phyloP scores from a whole-genome alignment of 2,888 invertebrate genomes.

The Pycnomerus fuliginosus region DNA sequence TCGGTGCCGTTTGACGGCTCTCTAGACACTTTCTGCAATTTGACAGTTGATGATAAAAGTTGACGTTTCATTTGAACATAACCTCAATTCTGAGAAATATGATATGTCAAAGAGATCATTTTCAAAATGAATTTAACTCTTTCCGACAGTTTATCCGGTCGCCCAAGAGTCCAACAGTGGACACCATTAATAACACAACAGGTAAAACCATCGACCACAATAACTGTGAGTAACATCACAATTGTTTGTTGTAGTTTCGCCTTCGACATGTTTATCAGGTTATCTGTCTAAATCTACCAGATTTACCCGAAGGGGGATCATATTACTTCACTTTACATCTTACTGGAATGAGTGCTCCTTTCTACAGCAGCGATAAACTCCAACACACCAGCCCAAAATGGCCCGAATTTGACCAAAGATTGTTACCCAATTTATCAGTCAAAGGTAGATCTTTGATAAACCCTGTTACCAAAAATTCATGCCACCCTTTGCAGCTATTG shows the following conservation, averaged over 20 bases:
- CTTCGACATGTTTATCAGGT: slow-evolving; percentile 78
- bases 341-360: slow-evolving; percentile 78
- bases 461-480: not conserved
- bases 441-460: slow-evolving; percentile 31
- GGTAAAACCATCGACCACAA: slow-evolving; percentile 50
- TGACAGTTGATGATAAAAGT: slow-evolving; percentile 2
- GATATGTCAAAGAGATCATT: slow-evolving; percentile 18
- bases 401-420: slow-evolving; percentile 74
- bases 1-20: too few relatives aligned
- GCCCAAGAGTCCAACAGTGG: slow-evolving; percentile 76
- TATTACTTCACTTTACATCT: slow-evolving; percentile 80
- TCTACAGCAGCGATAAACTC: slow-evolving; percentile 79
- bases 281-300: slow-evolving; percentile 61
- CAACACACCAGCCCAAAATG: slow-evolving; percentile 74
- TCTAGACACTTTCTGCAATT: too few relatives aligned
- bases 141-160: slow-evolving; percentile 55
- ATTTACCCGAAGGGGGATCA: slow-evolving; percentile 55
- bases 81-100: slow-evolving; percentile 21
- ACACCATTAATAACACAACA: slow-evolving; percentile 82
- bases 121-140: slow-evolving; percentile 47
- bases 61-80: slow-evolving; percentile 15
- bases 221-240: slow-evolving; percentile 5
- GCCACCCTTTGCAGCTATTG: slow-evolving; percentile 40
- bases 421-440: slow-evolving; percentile 55
- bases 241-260: slow-evolving; percentile 59